Base-by-base conservation (phyloP, 2,797 vertebrate genomes). In the Microcaecilia unicolor region DNA sequence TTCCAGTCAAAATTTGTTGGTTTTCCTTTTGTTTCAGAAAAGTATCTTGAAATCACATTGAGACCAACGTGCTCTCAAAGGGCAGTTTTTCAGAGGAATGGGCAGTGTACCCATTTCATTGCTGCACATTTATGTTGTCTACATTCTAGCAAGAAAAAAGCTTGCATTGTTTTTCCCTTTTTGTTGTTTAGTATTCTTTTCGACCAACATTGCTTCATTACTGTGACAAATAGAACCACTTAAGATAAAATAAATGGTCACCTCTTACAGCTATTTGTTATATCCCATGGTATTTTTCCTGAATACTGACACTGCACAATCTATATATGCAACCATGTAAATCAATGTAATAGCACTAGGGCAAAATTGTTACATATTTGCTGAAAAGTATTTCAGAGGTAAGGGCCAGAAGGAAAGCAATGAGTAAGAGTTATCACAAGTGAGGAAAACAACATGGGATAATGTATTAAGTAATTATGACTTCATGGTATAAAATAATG, bases 391-490 rank as follows among this genome's bases (percentile, higher is more conserved):
- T 14, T 37, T 37, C 26, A 6, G 5, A 10, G 40, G 29, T 14
- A 29, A 17, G 4, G 22, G 41, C 31, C 15, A 2, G 6, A 55
- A 38, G 50, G 12, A 46, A 55, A 64, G 42, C 43, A 58, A 43
- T 22, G 15, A 50, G 34, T 24, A 51, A 58, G 3, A 15, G 14
- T 43, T 30, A 30, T 38, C 14, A 51, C 10, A 46, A 17, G 34
- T 31, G 61, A 11, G 27, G 55, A 15, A n/a, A 27, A 18, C 25
- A n/a, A n/a, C n/a, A 34, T 19, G 44, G 53, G 66, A 50, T 8
- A 54, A 41, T 55, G 47, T 51, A n/a, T n/a, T n/a, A n/a, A 41
- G 55, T 43, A 56, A 49, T n/a, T n/a, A n/a, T n/a, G 11, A 42
- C n/a, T 40, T 53, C 40, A 47, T 43, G 35, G 45, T 60, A n/a